A percentile compares a stretch with the other conserved stretches of the same genome.
phyloP scores from a whole-genome alignment of 2,888 invertebrate genomes.

The Hecatera dysodea region DNA sequence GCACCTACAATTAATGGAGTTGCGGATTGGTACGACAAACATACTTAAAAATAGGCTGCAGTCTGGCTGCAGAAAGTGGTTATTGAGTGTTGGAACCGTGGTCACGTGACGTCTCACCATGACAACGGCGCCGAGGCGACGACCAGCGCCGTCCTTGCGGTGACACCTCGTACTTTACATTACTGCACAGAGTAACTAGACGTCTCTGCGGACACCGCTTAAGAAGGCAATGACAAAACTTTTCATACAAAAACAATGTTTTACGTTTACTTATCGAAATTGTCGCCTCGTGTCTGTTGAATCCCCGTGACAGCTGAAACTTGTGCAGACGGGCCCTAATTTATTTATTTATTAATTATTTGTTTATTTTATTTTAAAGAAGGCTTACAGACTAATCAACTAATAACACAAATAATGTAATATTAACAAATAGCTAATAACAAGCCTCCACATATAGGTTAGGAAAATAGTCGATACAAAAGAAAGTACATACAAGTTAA shows the following conservation, averaged over 20 bases:
- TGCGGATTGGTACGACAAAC: conserved; percentile 23
- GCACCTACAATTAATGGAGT: conserved; percentile 9
- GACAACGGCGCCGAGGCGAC: conserved; percentile 24
- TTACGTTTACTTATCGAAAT: not conserved
- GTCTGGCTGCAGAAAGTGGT: conserved; percentile 46
- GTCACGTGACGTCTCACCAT: conserved; percentile 16
- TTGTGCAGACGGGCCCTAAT: not conserved
- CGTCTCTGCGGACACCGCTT: not conserved
- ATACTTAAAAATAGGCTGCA: conserved; percentile 37
- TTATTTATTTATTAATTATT: too few species aligned
- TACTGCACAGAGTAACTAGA: not conserved
- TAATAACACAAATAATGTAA: too few species aligned
- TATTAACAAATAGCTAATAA: too few species aligned
- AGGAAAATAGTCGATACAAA: too few species aligned
- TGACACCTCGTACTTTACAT: conserved; percentile 45
- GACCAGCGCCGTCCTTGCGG: conserved; percentile 50
- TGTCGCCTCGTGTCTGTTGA: not conserved
- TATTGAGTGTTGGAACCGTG: conserved; percentile 45
- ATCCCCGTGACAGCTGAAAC: not conserved
- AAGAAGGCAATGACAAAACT: not conserved
- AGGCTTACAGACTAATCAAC: too few species aligned
- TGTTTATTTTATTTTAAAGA: too few species aligned
- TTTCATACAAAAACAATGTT: too few species aligned
- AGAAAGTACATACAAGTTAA: too few species aligned
- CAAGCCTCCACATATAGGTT: too few species aligned